phyloP scores from a whole-genome alignment of 1,140 invertebrate species.

The Eupeodes corollae region DNA sequence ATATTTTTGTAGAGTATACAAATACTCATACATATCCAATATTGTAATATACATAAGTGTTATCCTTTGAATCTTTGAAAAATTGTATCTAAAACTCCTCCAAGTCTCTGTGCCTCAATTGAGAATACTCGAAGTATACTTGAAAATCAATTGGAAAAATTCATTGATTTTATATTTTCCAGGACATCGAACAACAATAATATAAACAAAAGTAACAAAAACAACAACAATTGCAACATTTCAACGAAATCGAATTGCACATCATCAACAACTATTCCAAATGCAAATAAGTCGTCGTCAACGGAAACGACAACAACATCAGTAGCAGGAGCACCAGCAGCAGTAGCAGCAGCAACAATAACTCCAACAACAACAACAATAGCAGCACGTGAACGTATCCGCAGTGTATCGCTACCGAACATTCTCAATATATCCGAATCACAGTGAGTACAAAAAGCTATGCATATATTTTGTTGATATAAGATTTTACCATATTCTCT shows the following conservation, averaged over 20 bases:
- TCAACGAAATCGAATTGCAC: background rate
- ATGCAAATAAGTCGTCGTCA: background rate
- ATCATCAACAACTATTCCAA: background rate
- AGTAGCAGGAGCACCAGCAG: slow-evolving; percentile 4
- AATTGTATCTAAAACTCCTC: no score
- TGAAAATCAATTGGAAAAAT: no score
- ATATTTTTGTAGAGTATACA: no score
- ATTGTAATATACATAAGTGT: no score
- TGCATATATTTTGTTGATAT: no score
- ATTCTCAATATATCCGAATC: background rate
- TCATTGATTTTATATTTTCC: background rate
- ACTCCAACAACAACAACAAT: slow-evolving; percentile 1
- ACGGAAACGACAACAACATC: slow-evolving; percentile 6
- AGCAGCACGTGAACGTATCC: background rate
- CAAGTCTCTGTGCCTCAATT: no score
- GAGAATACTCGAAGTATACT: no score
- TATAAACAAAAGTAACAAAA: slow-evolving; percentile 1
- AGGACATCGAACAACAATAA: background rate
- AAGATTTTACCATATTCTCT: no score
- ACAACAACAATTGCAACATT: slow-evolving; percentile 2
- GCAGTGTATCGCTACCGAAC: slow-evolving; percentile 3
- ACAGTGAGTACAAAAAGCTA: no score
- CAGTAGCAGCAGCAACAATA: slow-evolving; percentile 6
- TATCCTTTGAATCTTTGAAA: no score
- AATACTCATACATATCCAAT: no score